These are phyloP conservation scores for Atethmia centrago DNA, from an alignment of 2,888 invertebrate genomes.

Conservation along the genomic window DNA sequence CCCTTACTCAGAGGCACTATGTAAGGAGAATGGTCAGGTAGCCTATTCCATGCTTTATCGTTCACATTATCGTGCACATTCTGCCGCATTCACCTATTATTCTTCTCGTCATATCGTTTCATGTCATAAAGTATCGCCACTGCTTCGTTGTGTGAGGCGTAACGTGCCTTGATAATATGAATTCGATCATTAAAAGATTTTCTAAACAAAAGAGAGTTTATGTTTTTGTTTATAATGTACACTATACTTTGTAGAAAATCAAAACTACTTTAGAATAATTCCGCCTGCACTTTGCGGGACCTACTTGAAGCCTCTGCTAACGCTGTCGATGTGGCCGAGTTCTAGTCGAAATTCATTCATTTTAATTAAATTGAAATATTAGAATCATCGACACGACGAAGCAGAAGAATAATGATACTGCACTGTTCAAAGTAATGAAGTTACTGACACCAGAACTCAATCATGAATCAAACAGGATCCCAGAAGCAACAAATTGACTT, in stretches of 20 bases:
- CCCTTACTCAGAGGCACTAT: no score
- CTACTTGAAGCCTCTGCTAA: neutral
- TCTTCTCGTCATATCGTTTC: no score
- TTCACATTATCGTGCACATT: no score
- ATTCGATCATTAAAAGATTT: neutral
- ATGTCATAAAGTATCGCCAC: neutral
- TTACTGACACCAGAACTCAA: constrained; percentile 3
- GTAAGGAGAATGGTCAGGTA: no score
- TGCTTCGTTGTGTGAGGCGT: no score
- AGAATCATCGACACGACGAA: neutral
- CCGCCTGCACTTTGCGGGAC: neutral
- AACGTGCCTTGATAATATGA: neutral
- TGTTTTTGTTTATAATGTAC: neutral
- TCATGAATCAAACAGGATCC: neutral
- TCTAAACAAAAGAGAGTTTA: neutral
- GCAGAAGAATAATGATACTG: neutral
- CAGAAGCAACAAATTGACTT: neutral
- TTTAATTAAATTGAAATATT: no score
- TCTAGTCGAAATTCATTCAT: neutral
- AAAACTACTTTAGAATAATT: neutral
- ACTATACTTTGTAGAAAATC: neutral
- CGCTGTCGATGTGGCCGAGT: no score
- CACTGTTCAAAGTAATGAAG: neutral
- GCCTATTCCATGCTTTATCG: no score
- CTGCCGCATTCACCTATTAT: no score